Evolutionary conservation across 2,888 invertebrate genomes (phyloP), one percentile per base, ranked within the genome.

Genomic region (Drosophila melanosoma): DNA sequence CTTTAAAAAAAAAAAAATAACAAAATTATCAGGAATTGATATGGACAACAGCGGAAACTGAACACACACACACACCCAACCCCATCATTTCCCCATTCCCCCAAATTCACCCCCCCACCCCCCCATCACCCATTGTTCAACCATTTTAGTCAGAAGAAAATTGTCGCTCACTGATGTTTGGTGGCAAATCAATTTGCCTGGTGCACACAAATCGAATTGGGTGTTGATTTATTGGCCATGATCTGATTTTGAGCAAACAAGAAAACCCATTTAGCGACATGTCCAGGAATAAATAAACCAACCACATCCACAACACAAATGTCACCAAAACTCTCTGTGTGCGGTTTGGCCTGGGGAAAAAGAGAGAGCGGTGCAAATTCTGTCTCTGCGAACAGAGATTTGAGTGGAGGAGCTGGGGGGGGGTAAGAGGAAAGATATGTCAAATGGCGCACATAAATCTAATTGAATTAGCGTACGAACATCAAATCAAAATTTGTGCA

Each of bases 191-290:
- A 66, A 77, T 79, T 77, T 79, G 69, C 56, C 65, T 64, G 62
- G 23, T 60, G 61, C 67, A 67, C 59, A 73, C 73, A 84, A 84
- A 87, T 84, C 79, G 74, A 79, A 87, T 82, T 67, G 87, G 74
- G 82, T 83, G 82, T 83, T 87, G 83, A 83, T 83, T 84, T 87
- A 87, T 83, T 82, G 82, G 76, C 85, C 82, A 79, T 83, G 87
- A 87, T 83, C 82, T 83, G 87, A 87, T 84, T 87, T 87, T 76
- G 82, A 87, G 69, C 75, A 87, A 83, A 83, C 79, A 83, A 87
- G 84, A 81, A 87, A 78, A 75, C 82, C 79, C 79, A 83, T 87
- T 84, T 87, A 84, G 76, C 87, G 82, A 71, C 70, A 83, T 82
- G 87, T 81, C 78, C 83, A 77, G 74, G 70, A 83, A 83, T 81